Evolutionary conservation across 2,888 invertebrate species (phyloP).

Genomic region (Biston betularia): DNA sequence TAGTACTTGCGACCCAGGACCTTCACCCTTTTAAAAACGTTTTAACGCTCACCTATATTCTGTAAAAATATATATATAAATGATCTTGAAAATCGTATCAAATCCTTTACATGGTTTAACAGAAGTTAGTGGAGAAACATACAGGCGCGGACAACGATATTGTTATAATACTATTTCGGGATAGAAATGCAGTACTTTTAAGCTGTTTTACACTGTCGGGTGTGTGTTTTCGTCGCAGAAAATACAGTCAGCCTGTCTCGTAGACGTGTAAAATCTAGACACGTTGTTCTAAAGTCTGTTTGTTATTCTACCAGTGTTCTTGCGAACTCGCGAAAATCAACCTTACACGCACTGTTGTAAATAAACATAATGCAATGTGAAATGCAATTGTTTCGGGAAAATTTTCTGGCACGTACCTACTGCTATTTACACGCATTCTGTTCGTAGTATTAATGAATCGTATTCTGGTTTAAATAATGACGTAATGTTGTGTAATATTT

Average conservation of each 20-base stretch:
- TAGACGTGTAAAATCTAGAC: slow-evolving; percentile 25
- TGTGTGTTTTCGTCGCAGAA: background rate
- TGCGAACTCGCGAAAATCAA: slow-evolving; percentile 36
- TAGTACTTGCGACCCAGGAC: no score
- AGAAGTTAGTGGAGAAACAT: no score
- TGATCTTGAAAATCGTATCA: no score
- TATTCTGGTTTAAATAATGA: background rate
- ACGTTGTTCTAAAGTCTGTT: slow-evolving; percentile 23
- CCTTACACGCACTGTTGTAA: slow-evolving; percentile 28
- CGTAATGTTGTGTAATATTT: background rate
- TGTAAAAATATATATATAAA: no score
- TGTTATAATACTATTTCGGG: no score
- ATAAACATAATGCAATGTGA: slow-evolving; percentile 24
- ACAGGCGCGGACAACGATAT: no score
- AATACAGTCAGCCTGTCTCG: slow-evolving; percentile 16
- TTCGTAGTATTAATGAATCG: background rate
- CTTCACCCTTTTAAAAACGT: no score
- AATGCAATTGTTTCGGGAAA: slow-evolving; percentile 33
- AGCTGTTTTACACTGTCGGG: no score
- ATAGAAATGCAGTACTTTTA: no score
- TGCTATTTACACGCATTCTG: slow-evolving; percentile 10
- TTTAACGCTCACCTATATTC: no score
- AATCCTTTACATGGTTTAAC: no score
- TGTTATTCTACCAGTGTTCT: slow-evolving; percentile 27
- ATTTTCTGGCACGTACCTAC: slow-evolving; percentile 7